Evolutionary conservation across 2,113 vertebrate species (phyloP), one percentile per base, ranked within the genome.

Genomic region (Elephantulus edwardii): DNA sequence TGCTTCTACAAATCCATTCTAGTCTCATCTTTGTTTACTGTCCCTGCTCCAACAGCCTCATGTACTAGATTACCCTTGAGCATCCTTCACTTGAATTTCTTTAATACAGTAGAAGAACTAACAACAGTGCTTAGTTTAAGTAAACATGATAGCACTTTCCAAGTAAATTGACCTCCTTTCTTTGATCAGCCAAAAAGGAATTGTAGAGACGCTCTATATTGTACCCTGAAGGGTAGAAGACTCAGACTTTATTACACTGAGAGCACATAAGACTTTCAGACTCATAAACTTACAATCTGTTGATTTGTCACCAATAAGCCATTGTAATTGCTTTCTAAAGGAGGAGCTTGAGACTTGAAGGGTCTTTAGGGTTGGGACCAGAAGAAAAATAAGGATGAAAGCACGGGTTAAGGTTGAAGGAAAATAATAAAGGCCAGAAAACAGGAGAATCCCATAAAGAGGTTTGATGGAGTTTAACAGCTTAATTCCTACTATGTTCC

Each of bases 131-230:
- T 93, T 84, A 88, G 30, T 79, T 94, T 93, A 92, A 88, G 79
- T 80, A 93, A 95, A 93, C 64, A 88, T 46, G 79, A 83, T 62
- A 79, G 70, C 38, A 76, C 64, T 83, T 90, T 95, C 68, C 33
- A 91, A 89, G 81, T 64, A 90, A 89, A 83, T 20, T 89, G 89
- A 92, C 83, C 60, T 93, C 79, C 52, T 89, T 95, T 83, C 77
- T 86, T 86, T 92, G 66, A 88, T 50, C 28, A 93, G 66, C 22
- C 50, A 50, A 77, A 50, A 60, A 83, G 38, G 33, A 56, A 16
- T 19, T 68, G 58, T 38, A 88, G 33, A 68, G 75, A 26, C 80
- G 42, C 30, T 91, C 68, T 74, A 52, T 88, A 30, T 35, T 91
- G 24, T 88, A 66, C 76, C 71, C 72, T 62, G 54, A 92, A 82